Percentiles rank a stretch among this genome's conserved stretches.
phyloP scores from a whole-genome alignment of 2,888 invertebrate genomes.

The Acrobeloides nanus region DNA sequence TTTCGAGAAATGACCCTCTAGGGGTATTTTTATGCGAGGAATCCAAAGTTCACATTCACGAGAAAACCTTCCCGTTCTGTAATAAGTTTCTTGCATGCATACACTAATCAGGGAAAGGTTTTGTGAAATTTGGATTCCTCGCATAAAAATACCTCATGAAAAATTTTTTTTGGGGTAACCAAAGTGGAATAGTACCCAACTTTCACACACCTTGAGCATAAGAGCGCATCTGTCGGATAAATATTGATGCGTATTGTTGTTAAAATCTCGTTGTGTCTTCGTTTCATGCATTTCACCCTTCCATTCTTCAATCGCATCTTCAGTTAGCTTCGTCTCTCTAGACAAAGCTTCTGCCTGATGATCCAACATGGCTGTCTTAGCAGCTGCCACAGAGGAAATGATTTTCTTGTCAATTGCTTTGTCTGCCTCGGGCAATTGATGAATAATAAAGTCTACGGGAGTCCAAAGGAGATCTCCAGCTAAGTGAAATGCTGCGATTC shows the following conservation, averaged over 20 bases:
- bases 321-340: slow-evolving; percentile 12
- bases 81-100: too few species aligned
- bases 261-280: not conserved
- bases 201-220: not conserved
- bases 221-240: not conserved
- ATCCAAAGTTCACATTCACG: too few species aligned
- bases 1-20: too few species aligned
- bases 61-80: too few species aligned
- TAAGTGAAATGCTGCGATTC: slow-evolving; percentile 68
- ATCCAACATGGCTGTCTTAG: slow-evolving; percentile 10
- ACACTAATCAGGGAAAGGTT: too few species aligned
- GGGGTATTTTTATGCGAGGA: too few species aligned
- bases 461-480: slow-evolving; percentile 76
- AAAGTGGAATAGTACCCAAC: not conserved
- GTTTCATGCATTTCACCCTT: slow-evolving; percentile 15
- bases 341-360: slow-evolving; percentile 21
- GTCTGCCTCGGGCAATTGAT: slow-evolving; percentile 5
- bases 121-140: too few species aligned
- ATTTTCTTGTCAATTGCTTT: slow-evolving; percentile 6
- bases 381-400: slow-evolving; percentile 10
- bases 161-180: too few species aligned
- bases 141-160: too few species aligned
- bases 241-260: slow-evolving; percentile 6
- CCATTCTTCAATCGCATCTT: slow-evolving; percentile 13
- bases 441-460: slow-evolving; percentile 70